Evolutionary conservation across 2,797 vertebrate genomes (phyloP).

Genomic region (Ataeniobius toweri): DNA sequence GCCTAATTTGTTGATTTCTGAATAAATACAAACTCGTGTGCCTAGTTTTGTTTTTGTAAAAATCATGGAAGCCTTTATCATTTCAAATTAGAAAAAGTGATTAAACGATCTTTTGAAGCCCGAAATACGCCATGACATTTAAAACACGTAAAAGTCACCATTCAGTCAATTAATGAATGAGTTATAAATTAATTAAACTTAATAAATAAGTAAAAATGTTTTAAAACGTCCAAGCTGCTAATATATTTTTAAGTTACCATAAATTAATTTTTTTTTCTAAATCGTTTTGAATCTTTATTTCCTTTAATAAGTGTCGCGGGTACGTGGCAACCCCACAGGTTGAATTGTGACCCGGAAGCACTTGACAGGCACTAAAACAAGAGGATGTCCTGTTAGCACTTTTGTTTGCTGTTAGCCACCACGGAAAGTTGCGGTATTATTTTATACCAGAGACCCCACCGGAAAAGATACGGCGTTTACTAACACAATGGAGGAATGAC

Average conservation of each 20-base stretch:
- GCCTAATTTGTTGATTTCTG: neutral
- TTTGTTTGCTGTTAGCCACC: slow-evolving; percentile 12
- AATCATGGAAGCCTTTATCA: neutral
- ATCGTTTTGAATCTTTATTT: neutral
- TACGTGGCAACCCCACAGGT: slow-evolving; percentile 60
- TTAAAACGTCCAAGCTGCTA: neutral
- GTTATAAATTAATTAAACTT: neutral
- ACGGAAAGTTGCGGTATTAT: slow-evolving; percentile 30
- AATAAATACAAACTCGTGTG: neutral
- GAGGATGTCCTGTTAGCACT: slow-evolving; percentile 24
- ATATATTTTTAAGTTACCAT: neutral
- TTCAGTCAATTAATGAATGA: no score
- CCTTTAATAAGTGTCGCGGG: neutral
- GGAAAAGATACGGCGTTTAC: neutral
- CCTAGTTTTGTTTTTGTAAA: neutral
- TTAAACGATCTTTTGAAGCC: neutral
- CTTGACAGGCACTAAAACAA: slow-evolving; percentile 41
- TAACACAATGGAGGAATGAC: neutral
- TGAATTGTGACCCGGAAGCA: slow-evolving; percentile 63
- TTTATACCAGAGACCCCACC: neutral
- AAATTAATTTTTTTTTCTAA: neutral
- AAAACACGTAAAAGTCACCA: neutral
- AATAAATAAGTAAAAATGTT: neutral
- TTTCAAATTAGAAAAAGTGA: neutral
- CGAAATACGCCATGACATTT: neutral